These are phyloP conservation scores for Bubalus kerabau DNA, from an alignment of 2,113 vertebrate genomes.

Conservation along the genomic window DNA sequence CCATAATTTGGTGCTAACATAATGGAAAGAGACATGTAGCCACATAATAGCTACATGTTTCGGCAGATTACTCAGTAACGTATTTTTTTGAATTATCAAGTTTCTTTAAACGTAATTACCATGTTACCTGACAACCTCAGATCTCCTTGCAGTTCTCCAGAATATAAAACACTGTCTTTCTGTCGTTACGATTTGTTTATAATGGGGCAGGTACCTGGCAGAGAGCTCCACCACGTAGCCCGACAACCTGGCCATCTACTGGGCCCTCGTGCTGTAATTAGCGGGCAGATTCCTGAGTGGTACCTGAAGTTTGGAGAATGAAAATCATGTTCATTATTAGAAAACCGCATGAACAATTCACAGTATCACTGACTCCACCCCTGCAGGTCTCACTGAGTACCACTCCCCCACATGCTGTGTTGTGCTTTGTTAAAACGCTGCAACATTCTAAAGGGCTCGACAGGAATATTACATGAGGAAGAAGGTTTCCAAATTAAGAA, in stretches of 20 bases:
- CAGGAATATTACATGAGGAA: neutral
- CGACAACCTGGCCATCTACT: neutral
- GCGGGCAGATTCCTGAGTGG: neutral
- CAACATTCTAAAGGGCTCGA: neutral
- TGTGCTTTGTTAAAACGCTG: neutral
- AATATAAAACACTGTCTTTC: constrained; percentile 23
- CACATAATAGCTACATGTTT: constrained; percentile 35
- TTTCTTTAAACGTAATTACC: constrained; percentile 63
- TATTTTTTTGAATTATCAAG: constrained; percentile 53
- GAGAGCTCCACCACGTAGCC: neutral
- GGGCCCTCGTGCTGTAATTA: constrained; percentile 26
- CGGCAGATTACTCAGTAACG: constrained; percentile 28
- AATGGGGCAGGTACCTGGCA: constrained; percentile 34
- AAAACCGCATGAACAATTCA: constrained; percentile 24
- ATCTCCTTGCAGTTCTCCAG: neutral
- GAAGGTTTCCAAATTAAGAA: neutral
- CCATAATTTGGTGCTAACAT: constrained; percentile 1
- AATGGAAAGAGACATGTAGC: constrained; percentile 24
- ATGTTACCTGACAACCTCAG: constrained; percentile 46
- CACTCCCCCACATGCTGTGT: neutral
- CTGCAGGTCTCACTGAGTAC: neutral
- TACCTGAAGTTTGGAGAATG: constrained; percentile 3
- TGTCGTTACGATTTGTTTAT: neutral
- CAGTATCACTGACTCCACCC: neutral
- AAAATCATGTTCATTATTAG: constrained; percentile 17